These are phyloP conservation scores for Heliconius himera DNA, from an alignment of 1,140 invertebrate species.

Conservation along the genomic window DNA sequence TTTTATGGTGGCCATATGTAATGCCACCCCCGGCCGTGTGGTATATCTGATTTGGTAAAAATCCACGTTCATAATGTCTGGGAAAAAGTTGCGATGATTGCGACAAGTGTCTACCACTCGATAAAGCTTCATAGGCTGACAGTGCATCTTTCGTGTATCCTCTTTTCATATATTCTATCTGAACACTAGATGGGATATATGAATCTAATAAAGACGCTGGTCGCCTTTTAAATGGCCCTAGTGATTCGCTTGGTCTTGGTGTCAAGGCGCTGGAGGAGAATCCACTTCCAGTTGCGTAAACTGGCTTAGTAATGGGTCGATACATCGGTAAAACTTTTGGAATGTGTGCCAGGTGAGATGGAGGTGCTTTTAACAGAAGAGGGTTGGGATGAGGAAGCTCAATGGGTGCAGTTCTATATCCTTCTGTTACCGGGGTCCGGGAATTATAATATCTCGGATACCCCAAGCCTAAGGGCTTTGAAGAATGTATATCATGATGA, in stretches of 20 bases:
- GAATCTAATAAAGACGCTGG: constrained; percentile 76
- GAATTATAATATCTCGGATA: constrained; percentile 66
- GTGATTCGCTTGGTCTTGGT: constrained; percentile 52
- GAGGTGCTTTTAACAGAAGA: constrained; percentile 59
- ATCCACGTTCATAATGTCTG: constrained; percentile 73
- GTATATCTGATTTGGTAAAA: constrained; percentile 79
- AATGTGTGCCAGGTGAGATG: constrained; percentile 65
- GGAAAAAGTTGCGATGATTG: constrained; percentile 50
- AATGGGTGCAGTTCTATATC: constrained; percentile 48
- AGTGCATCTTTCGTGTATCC: constrained; percentile 74
- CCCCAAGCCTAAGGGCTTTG: constrained; percentile 45
- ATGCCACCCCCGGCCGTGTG: constrained; percentile 68
- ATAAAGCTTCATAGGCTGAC: constrained; percentile 69
- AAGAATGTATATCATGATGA: constrained; percentile 52
- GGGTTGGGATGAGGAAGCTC: constrained; percentile 68
- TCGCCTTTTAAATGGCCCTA: constrained; percentile 60
- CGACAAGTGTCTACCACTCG: constrained; percentile 54
- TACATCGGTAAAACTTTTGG: constrained; percentile 68
- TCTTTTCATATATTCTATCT: constrained; percentile 76
- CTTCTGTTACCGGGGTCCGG: constrained; percentile 56
- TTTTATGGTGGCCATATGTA: constrained; percentile 72
- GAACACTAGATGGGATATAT: constrained; percentile 76
- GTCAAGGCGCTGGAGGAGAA: constrained; percentile 48
- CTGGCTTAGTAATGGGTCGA: constrained; percentile 59
- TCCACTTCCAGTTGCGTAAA: constrained; percentile 50